Conservation (phyloP, 2,888 invertebrate species). For the Eupelmus urozonus region DNA sequence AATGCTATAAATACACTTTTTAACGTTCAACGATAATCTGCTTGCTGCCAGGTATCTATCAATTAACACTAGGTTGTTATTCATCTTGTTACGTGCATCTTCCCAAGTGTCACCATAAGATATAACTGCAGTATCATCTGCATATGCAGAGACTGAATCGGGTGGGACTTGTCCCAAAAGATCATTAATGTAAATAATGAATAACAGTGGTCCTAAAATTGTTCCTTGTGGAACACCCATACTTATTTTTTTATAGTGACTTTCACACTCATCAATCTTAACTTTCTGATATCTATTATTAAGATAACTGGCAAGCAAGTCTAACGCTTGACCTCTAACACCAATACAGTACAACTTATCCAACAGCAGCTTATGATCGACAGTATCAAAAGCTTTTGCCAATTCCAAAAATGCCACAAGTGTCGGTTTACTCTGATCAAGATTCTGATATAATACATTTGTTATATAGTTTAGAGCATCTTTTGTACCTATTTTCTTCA, state of each 20-base stretch:
- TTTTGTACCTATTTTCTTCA: not conserved
- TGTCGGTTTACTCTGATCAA: not conserved
- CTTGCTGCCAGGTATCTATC: slow-evolving; percentile 13
- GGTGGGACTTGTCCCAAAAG: not conserved
- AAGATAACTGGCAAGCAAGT: not conserved
- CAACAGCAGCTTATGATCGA: slow-evolving; percentile 40
- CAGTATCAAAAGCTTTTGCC: slow-evolving; percentile 31
- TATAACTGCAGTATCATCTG: slow-evolving; percentile 49
- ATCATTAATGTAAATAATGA: slow-evolving; percentile 21
- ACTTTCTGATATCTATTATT: slow-evolving; percentile 1
- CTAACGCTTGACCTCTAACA: not conserved
- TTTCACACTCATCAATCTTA: not conserved
- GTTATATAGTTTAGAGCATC: slow-evolving; percentile 11
- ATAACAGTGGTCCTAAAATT: slow-evolving; percentile 12
- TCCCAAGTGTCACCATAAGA: slow-evolving; percentile 17
- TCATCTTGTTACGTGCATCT: slow-evolving; percentile 3
- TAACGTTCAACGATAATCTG: not conserved
- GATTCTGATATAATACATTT: not conserved
- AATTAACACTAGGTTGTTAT: slow-evolving; percentile 7
- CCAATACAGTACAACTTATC: slow-evolving; percentile 28
- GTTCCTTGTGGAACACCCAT: slow-evolving; percentile 27
- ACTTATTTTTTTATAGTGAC: not conserved
- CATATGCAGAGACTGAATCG: slow-evolving; percentile 2
- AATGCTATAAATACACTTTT: slow-evolving; percentile 22
- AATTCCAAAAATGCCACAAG: not conserved